phyloP scores from a whole-genome alignment of 30 jellyfish, hydroid and myxozoan species.

The Hydractinia echinata region DNA sequence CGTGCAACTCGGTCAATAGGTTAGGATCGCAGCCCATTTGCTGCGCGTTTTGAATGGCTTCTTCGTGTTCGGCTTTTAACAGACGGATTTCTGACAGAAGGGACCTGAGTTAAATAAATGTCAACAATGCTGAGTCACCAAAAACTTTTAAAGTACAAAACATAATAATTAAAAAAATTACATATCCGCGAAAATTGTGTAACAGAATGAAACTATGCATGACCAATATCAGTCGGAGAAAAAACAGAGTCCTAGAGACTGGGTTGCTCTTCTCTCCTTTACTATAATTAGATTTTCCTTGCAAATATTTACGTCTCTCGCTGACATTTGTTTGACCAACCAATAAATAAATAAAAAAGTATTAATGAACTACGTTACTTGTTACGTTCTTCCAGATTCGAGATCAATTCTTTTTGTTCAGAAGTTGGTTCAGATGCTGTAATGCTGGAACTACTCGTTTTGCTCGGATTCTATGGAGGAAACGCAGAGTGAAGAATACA shows the following conservation, averaged over 20 bases:
- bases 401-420: slow-evolving; percentile 63
- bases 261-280: too few species aligned
- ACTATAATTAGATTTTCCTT: too few species aligned
- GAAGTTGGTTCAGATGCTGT: slow-evolving; percentile 23
- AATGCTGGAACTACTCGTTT: not conserved
- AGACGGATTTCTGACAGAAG: slow-evolving; percentile 73
- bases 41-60: slow-evolving; percentile 75
- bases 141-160: too few species aligned
- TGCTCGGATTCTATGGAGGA: not conserved
- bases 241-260: too few species aligned
- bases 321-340: not conserved
- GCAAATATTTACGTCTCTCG: too few species aligned
- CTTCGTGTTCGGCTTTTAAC: slow-evolving; percentile 83
- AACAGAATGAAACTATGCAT: too few species aligned
- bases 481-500: too few species aligned
- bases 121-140: too few species aligned
- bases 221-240: too few species aligned
- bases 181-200: too few species aligned
- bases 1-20: slow-evolving; percentile 73
- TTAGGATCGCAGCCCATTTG: slow-evolving; percentile 78
- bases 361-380: slow-evolving; percentile 25
- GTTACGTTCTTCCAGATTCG: slow-evolving; percentile 61
- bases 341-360: not conserved
- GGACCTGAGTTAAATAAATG: slow-evolving; percentile 25
- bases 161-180: too few species aligned